phyloP scores from a whole-genome alignment of 2,888 invertebrate genomes.

The Leptopilina myrica region DNA sequence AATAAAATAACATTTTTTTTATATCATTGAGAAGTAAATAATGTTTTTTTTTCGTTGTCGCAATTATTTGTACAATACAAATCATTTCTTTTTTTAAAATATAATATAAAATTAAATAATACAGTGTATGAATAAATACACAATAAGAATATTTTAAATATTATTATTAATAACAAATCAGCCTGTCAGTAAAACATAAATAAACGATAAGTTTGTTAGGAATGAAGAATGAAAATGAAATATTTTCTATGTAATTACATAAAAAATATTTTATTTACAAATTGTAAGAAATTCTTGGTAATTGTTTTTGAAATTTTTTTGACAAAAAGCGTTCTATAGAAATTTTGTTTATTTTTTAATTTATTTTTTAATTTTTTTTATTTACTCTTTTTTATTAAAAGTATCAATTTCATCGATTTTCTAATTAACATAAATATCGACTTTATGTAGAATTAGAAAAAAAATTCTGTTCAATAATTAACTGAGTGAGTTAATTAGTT shows the following conservation, averaged over 20 bases:
- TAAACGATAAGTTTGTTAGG: conserved; percentile 43
- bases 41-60: not conserved
- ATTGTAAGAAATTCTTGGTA: not conserved
- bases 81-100: not conserved
- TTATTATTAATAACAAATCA: not conserved
- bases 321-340: no score
- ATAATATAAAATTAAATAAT: no score
- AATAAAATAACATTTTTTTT: conserved; percentile 36
- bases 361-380: no score
- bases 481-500: no score
- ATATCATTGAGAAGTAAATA: conserved; percentile 15
- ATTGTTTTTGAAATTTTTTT: no score
- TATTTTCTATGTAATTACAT: not conserved
- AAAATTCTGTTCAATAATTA: no score
- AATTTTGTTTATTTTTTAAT: no score
- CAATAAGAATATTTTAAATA: not conserved
- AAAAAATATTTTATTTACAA: no score
- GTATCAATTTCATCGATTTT: no score
- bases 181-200: conserved; percentile 17
- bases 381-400: no score
- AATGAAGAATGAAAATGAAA: not conserved
- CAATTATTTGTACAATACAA: not conserved
- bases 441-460: no score
- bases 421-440: no score
- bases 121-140: not conserved